Conservation (phyloP, 2,113 vertebrate genomes). For the Daboia siamensis region DNA sequence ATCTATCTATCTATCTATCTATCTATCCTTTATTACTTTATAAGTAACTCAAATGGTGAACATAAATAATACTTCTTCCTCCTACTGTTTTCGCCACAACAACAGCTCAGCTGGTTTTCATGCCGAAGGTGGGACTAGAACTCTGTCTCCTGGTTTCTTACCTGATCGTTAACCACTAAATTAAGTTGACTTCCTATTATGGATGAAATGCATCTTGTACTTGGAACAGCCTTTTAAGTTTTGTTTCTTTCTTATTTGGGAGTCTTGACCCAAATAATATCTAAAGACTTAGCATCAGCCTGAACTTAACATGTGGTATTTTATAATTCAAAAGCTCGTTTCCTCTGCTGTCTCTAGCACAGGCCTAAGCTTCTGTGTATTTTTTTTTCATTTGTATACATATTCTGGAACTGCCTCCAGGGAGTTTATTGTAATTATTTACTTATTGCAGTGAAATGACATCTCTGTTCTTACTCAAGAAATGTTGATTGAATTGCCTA, state of each 20-base stretch:
- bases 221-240: background rate
- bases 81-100: too few relatives aligned
- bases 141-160: too few relatives aligned
- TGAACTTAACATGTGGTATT: background rate
- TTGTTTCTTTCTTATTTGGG: background rate
- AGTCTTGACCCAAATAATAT: background rate
- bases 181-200: background rate
- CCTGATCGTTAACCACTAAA: background rate
- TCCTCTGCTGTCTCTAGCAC: background rate
- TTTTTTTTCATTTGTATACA: background rate
- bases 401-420: background rate
- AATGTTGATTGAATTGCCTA: background rate
- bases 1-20: too few relatives aligned
- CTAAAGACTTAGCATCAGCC: background rate
- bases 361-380: background rate
- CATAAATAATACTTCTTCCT: too few relatives aligned
- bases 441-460: background rate
- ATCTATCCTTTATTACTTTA: too few relatives aligned
- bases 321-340: background rate
- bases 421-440: background rate
- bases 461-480: background rate
- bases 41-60: too few relatives aligned
- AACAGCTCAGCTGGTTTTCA: background rate
- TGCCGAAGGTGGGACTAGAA: background rate
- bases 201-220: background rate